phyloP scores from a whole-genome alignment of 2,888 invertebrate genomes.

The Agrotis clavis region DNA sequence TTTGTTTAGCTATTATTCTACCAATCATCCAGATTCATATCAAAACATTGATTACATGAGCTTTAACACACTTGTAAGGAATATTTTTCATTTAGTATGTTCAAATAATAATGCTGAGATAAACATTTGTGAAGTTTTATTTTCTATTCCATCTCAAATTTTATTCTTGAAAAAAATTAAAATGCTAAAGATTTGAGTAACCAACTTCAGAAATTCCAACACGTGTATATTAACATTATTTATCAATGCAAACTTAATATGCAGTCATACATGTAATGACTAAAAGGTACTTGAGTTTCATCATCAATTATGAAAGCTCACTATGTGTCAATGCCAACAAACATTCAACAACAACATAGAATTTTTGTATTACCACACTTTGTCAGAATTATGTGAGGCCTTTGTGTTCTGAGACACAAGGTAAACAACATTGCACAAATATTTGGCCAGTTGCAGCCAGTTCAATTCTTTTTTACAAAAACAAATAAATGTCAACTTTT shows the following conservation, averaged over 20 bases:
- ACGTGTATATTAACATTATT: neutral
- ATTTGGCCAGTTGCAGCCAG: conserved; percentile 26
- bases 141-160: too few relatives aligned
- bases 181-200: neutral
- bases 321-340: conserved; percentile 18
- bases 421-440: conserved; percentile 40
- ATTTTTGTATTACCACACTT: conserved; percentile 4
- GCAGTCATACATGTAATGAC: neutral
- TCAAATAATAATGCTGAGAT: too few relatives aligned
- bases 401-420: conserved; percentile 10
- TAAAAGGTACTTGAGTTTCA: conserved; percentile 19
- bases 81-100: too few relatives aligned
- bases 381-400: neutral
- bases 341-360: conserved; percentile 15
- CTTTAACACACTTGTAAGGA: too few relatives aligned
- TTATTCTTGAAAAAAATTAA: neutral
- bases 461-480: conserved; percentile 30
- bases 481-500: neutral
- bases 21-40: neutral
- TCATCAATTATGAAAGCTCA: conserved; percentile 26
- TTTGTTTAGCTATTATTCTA: neutral
- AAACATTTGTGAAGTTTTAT: too few relatives aligned
- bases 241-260: neutral
- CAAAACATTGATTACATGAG: neutral
- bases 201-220: neutral